Base-by-base conservation (phyloP, 2,797 vertebrate genomes). In the Danio tinwini region DNA sequence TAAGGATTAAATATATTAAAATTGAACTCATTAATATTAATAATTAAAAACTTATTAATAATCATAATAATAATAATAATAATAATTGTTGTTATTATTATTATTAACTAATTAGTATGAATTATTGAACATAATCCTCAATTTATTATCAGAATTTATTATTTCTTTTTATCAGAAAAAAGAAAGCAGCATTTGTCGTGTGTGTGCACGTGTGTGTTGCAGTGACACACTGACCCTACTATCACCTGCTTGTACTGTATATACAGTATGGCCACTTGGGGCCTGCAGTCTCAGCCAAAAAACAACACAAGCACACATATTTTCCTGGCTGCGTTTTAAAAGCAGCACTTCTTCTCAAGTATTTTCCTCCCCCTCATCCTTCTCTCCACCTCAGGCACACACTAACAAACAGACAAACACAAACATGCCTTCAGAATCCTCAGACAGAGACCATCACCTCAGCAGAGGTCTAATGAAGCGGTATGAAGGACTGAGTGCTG, bases 401-500 rank as follows among this genome's bases (percentile, higher is more conserved):
- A 50, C 47, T 50, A 6, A 64, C 11, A 44, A 37, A 42, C 14
- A 50, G 44, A 67, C 4, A 6, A 4, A 3, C 19, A 21, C 29
- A 17, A 29, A 29, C 29, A 29, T 0, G n/a, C 13, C 7, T 21
- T 44, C 12, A 58, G 5, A 11, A 1, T 45, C 37, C 17, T 55
- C n/a, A 55, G 17, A 59, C 2, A 14, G 70, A 17, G 71, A 6
- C 19, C 44, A 73, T 73, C 55, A 47, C 71, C 71, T 47, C 29
- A 29, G 29, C 29, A 29, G 29, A 40, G 29, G 37, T 8, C 16
- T 70, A 70, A 70, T 52, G 21, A 62, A 40, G 45, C 10, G 21
- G 74, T 58, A 73, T 73, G 70, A 73, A 73, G 19, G 42, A 40
- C 16, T 63, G 73, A 74, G 59, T 74, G 73, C 58, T 74, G 62